phyloP scores from a whole-genome alignment of 1,140 invertebrate genomes.

The Stegodyphus mimosarum region DNA sequence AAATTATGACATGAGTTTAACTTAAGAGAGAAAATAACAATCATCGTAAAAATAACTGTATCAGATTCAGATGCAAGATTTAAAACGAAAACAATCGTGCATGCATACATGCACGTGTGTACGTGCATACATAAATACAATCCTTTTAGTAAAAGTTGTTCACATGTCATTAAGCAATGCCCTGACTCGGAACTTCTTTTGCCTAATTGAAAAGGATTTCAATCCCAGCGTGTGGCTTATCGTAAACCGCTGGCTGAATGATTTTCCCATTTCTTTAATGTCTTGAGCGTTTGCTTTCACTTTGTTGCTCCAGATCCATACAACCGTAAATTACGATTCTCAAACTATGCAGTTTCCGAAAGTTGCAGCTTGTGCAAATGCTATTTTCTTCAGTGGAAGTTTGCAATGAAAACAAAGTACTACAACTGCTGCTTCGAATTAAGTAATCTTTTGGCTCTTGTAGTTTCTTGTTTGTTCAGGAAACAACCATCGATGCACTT shows the following conservation, averaged over 20 bases:
- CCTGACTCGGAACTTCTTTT: constrained; percentile 13
- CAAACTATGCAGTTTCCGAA: constrained; percentile 8
- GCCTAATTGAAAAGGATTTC: constrained; percentile 23
- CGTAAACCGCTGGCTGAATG: neutral
- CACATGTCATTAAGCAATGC: constrained; percentile 2
- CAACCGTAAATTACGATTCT: neutral
- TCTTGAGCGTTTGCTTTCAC: neutral
- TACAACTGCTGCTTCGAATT: neutral
- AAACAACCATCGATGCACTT: neutral
- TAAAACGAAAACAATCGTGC: neutral
- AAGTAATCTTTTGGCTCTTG: neutral
- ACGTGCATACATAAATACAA: neutral
- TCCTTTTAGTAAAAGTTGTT: neutral
- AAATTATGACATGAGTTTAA: too few species aligned
- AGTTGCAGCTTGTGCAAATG: neutral
- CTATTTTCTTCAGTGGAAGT: neutral
- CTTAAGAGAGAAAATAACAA: too few species aligned
- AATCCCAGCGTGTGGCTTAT: neutral
- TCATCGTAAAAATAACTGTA: too few species aligned
- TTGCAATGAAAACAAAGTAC: neutral
- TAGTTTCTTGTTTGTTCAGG: neutral
- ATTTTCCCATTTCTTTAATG: neutral
- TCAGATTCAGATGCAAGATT: too few species aligned
- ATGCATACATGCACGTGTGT: neutral
- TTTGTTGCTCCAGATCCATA: neutral